Base-by-base conservation (phyloP, 2,888 invertebrate species). In the Drosophila siamana region DNA sequence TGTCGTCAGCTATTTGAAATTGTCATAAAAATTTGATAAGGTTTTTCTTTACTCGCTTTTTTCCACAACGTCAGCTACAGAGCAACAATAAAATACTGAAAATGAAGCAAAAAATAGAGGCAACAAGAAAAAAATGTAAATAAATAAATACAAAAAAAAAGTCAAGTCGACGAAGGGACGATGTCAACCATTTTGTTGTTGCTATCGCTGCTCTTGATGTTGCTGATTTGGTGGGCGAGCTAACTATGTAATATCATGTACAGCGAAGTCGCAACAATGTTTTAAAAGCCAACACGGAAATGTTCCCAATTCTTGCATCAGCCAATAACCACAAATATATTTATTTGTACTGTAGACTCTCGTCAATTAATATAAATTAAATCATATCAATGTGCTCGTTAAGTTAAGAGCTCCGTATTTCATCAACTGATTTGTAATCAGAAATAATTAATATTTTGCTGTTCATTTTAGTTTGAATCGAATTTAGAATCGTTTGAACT, bases 1-100 rank as follows among this genome's bases (percentile, higher is more conserved):
- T 73, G 69, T 81, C 69, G 85, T 84, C 87, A 87, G 87, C 87
- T 68, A 84, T 82, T 82, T 86, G 30, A 84, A 82, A 78, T 72
- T 84, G 78, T 64, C 78, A 84, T 82, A 65, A 69, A 82, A 82
- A 69, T 86, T 78, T 86, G 81, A 82, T 86, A 86, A 83, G 72
- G 73, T 70, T 84, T 64, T 78, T 77, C 54, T 54, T 63, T 52
- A 62, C 33, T 62, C 52, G 50, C 54, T 50, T 51, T 67, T 72
- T 75, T 78, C 51, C 41, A 41, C 72, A 47, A 60, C 66, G 67
- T 68, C 65, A 78, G 79, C 82, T 24, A 62, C 59, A 15, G 2
- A 67, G 30, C 51, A 61, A 70, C 52, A 66, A 38, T 33, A 56
- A 67, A 56, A 24, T 47, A 28, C 51, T 56, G 44, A 41, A 65